Percentiles rank a stretch among this genome's conserved stretches.
Evolutionary conservation across 2,113 vertebrate genomes (phyloP).

Genomic region (Stictonetta naevosa): DNA sequence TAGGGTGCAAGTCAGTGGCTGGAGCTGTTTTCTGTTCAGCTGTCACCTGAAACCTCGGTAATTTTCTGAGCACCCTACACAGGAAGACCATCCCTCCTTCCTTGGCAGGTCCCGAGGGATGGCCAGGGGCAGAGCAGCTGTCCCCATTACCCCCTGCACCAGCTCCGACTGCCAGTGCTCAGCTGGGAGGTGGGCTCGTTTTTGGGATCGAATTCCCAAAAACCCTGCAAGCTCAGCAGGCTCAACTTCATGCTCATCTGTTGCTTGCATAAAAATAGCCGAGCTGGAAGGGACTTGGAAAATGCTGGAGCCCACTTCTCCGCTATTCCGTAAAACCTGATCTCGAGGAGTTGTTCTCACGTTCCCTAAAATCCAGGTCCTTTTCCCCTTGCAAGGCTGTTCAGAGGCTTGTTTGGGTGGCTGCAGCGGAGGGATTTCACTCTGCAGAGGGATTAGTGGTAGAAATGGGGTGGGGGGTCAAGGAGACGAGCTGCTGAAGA

Average conservation of each 20-base stretch:
- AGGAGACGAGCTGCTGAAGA: background rate
- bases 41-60: background rate
- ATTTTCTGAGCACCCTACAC: background rate
- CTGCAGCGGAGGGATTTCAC: background rate
- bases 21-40: background rate
- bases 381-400: background rate
- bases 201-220: background rate
- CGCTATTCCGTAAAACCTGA: background rate
- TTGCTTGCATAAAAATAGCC: background rate
- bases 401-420: background rate
- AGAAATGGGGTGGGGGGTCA: background rate
- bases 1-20: background rate
- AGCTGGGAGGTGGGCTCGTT: rapidly evolving
- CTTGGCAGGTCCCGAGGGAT: background rate
- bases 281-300: background rate
- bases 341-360: background rate
- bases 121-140: background rate
- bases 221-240: background rate
- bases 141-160: background rate
- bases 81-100: background rate
- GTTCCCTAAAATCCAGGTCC: background rate
- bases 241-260: background rate
- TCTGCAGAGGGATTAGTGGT: background rate
- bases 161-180: background rate
- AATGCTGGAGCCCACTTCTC: background rate